Percentiles rank a stretch among this genome's conserved stretches.
Evolutionary conservation across 1,140 invertebrate species (phyloP).

Genomic region (Orchestia grillus): DNA sequence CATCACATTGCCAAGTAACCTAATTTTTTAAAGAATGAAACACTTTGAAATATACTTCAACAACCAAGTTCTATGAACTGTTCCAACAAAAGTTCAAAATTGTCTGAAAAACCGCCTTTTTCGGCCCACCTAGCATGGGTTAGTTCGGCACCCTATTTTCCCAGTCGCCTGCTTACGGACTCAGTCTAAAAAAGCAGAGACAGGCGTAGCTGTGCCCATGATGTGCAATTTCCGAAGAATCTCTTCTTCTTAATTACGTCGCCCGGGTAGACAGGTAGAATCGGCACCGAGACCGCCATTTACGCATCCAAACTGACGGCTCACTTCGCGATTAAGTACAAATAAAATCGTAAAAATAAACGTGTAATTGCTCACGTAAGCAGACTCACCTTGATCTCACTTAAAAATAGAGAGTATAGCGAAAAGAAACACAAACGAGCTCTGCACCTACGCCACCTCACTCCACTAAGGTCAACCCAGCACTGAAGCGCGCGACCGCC

Average conservation of each 20-base stretch:
- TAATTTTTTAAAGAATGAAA: too few species aligned
- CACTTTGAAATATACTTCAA: too few species aligned
- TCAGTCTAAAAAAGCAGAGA: neutral
- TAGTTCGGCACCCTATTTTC: neutral
- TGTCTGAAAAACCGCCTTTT: too few species aligned
- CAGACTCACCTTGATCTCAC: conserved; percentile 8
- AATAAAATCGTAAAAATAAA: neutral
- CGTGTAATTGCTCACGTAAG: neutral
- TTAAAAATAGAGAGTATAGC: neutral
- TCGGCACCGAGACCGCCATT: neutral
- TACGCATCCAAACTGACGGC: neutral
- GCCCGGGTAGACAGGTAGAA: conserved; percentile 21
- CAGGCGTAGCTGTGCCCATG: conserved; percentile 9
- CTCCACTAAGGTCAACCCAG: neutral
- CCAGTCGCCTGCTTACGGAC: neutral
- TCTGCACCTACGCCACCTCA: neutral
- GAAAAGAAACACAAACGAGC: neutral
- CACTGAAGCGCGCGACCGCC: conserved; percentile 10
- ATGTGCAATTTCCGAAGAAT: conserved; percentile 45
- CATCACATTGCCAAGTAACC: too few species aligned
- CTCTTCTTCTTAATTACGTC: conserved; percentile 28
- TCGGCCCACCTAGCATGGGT: too few species aligned
- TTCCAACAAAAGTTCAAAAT: too few species aligned
- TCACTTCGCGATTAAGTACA: neutral
- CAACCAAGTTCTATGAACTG: too few species aligned